Base-by-base conservation (phyloP, 2,888 invertebrate species). In the Agonopterix heracliana region DNA sequence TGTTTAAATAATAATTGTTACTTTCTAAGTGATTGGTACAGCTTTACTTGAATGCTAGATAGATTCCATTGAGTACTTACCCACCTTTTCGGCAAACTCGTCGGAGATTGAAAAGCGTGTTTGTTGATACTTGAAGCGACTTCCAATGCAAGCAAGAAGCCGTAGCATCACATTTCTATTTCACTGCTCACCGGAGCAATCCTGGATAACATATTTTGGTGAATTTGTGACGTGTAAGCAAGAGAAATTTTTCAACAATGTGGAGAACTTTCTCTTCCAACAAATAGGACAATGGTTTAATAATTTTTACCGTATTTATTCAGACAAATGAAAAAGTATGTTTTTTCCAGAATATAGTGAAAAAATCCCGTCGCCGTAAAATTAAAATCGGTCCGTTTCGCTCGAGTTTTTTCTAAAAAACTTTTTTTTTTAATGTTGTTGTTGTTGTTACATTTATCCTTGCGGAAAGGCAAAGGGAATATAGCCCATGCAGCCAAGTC, bases 141-240 rank as follows among this genome's bases (percentile, higher is more conserved):
- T 38, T n/a, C 38, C 9, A 38, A 38, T n/a, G 9, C n/a, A 10
- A 38, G n/a, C 38, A 38, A 1, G 38, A 38, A 38, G n/a, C 10
- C n/a, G 38, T 10, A n/a, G 5, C 38, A n/a, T 38, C 38, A 38
- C 38, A 38, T n/a, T 38, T 38, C 38, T 38, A 38, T 10, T 38
- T 9, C 3, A 38, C 10, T 38, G 38, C 38, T n/a, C 38, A 38
- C 38, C 38, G 9, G 38, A 3, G 38, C 38, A 3, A 9, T 38
- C n/a, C 38, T 38, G 38, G 9, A 10, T n/a, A 9, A 38, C n/a
- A 9, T n/a, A n/a, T 9, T 38, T 38, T 38, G 38, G 38, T 38
- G 38, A 35, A n/a, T n/a, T 13, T 53, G 53, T 72, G 75, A 73
- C 73, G 78, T 66, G 77, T 77, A 74, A 70, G 72, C 68, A 74